Conservation (phyloP, 2,888 invertebrate species). For the Chymomyza caudatula region DNA sequence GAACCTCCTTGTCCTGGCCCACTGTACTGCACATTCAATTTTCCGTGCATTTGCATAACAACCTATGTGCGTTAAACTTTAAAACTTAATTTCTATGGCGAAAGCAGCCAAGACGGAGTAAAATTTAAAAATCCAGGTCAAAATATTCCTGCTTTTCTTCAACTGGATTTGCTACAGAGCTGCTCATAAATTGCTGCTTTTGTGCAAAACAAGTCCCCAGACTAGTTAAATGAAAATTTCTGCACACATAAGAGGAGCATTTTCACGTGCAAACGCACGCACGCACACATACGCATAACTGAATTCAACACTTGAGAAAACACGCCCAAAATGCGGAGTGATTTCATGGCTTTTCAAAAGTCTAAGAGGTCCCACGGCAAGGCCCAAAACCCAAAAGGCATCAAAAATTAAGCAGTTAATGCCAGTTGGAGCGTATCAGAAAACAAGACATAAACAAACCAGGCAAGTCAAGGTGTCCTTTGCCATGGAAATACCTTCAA, state of each 20-base stretch:
- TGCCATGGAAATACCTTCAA: slow-evolving; percentile 47
- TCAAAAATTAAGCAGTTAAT: slow-evolving; percentile 57
- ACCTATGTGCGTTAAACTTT: background rate
- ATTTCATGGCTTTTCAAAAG: slow-evolving; percentile 9
- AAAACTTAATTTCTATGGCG: background rate
- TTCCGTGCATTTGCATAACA: too few relatives aligned
- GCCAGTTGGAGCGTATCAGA: slow-evolving; percentile 33
- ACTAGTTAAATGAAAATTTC: background rate
- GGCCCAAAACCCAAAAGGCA: slow-evolving; percentile 23
- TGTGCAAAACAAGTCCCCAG: background rate
- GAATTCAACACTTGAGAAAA: background rate
- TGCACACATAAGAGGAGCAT: background rate
- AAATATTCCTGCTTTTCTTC: background rate
- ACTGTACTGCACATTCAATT: too few relatives aligned
- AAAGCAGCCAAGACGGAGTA: too few relatives aligned
- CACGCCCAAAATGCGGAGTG: background rate
- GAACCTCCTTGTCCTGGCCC: too few relatives aligned
- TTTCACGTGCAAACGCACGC: background rate
- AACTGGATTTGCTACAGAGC: background rate
- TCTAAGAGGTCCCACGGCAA: slow-evolving; percentile 12
- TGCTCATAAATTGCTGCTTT: background rate
- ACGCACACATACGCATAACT: background rate
- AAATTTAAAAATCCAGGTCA: background rate
- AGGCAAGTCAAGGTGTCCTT: background rate
- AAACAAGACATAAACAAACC: slow-evolving; percentile 45